Evolutionary conservation across 2,113 vertebrate species (phyloP).

Genomic region (Bothrops jararaca): DNA sequence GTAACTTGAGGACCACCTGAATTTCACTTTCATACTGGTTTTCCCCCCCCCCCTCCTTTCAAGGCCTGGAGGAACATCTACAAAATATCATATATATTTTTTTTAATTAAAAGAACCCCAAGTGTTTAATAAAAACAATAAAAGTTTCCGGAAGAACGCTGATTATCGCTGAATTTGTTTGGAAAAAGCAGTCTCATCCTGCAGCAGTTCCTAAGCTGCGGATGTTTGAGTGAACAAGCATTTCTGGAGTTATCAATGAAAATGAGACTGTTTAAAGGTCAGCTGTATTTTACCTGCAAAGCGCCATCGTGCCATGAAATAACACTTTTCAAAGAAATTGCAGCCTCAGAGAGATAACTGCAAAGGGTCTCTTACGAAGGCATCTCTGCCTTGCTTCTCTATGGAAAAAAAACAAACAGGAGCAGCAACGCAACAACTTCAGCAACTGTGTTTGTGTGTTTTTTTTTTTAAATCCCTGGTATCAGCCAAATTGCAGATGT

Average conservation of each 20-base stretch:
- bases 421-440: not conserved
- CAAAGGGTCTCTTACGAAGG: not conserved
- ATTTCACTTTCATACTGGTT: not conserved
- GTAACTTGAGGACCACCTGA: too few species aligned
- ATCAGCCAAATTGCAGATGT: not conserved
- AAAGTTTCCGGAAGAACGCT: not conserved
- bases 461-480: not conserved
- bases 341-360: not conserved
- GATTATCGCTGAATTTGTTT: not conserved
- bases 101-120: not conserved
- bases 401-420: not conserved
- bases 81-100: not conserved
- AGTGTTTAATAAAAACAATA: not conserved
- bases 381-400: not conserved
- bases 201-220: not conserved
- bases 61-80: not conserved
- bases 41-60: not conserved
- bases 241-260: not conserved
- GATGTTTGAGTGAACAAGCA: not conserved
- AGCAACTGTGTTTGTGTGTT: not conserved
- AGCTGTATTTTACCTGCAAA: not conserved
- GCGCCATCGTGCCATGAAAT: not conserved
- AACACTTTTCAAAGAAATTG: not conserved
- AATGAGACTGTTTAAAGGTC: not conserved
- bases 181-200: not conserved